Evolutionary conservation across 2,888 invertebrate species (phyloP), one percentile per base, ranked within the genome.

Genomic region (Synergus itoensis): DNA sequence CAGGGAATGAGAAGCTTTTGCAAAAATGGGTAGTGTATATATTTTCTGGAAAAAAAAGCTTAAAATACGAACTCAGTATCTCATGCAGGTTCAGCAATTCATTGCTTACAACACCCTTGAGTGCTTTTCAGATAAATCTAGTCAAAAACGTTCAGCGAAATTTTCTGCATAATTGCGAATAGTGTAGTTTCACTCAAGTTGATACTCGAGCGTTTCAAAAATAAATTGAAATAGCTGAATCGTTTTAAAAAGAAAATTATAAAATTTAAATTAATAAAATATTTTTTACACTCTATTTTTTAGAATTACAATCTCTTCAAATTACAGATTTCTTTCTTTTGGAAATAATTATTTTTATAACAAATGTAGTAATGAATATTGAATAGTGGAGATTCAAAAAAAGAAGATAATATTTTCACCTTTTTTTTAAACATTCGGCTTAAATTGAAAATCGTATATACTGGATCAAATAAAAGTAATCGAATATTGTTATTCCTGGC

Each of bases 81-180:
- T 63, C 40, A 12, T 40, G 63, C 36, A 63, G 16, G 16, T 21
- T 4, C 43, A 18, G 18, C 12, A 67, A 67, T 67, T 67, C 21
- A 67, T 67, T 21, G 43, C 67, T 45, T 43, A 65, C 65, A 18
- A 65, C 18, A 5, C 65, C 65, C 18, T 18, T 45, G 41, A 18
- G 41, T 21, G 43, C 43, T 41, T 43, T 67, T 67, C 21, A n/a
- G 11, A 2, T 21, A 67, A 67, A 18, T 67, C 67, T 9, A n/a
- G 53, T 14, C 53, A n/a, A n/a, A n/a, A 53, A 18, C 53, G 53
- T 53, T 53, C 8, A 53, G n/a, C 9, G 2, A 53, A n/a, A 53
- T 53, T 53, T 53, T 53, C n/a, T 48, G 48, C 48, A 48, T 16
- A 48, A 48, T 48, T 48, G 14, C 16, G 48, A 48, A 48, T 16